Base-by-base conservation (phyloP, 1,140 invertebrate species). In the Cotesia chilonis region DNA sequence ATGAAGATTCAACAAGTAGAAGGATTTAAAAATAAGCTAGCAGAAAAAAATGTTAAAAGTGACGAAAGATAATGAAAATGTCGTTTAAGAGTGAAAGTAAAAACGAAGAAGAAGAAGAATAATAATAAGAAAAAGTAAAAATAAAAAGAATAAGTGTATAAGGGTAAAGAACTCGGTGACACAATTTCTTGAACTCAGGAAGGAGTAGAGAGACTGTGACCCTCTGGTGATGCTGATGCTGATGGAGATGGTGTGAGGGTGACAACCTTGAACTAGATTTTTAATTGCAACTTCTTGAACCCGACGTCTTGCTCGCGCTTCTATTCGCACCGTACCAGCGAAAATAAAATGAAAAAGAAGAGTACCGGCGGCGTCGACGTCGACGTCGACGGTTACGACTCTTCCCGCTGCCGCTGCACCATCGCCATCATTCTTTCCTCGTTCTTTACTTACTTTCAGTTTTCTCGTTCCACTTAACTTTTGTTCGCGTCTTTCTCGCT, bases 251-350 rank as follows among this genome's bases (percentile, higher is more conserved):
- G 41, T 47, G 41, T 47, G 5, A 77, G 79, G 81, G 77, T 76
- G 67, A 79, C 75, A 80, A 81, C 85, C 84, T 86, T 87, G 85
- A 85, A 85, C 84, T 86, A 86, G 79, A 85, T 86, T 86, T 86
- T 85, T 87, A 87, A 87, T 87, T 86, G 83, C 81, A 71, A 79
- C 77, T 80, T 82, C 68, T 77, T 79, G 74, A 51, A 66, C 68
- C 65, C 12, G n/a, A 63, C 66, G 73, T 78, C 65, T 77, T 78
- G 76, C 74, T 77, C 77, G 79, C 76, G 78, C 41, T 78, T 65
- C 77, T 78, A 76, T 73, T 77, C 77, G 79, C 76, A 77, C 41
- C 41, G 41, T 9, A 6, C 77, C 78, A 75, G 71, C 64, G 81
- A 83, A 85, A 87, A 87, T 84, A 86, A 86, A 84, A 84, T 81